These are phyloP conservation scores for Drosophila micromelanica DNA, from an alignment of 1,140 invertebrate species.

Conservation along the genomic window DNA sequence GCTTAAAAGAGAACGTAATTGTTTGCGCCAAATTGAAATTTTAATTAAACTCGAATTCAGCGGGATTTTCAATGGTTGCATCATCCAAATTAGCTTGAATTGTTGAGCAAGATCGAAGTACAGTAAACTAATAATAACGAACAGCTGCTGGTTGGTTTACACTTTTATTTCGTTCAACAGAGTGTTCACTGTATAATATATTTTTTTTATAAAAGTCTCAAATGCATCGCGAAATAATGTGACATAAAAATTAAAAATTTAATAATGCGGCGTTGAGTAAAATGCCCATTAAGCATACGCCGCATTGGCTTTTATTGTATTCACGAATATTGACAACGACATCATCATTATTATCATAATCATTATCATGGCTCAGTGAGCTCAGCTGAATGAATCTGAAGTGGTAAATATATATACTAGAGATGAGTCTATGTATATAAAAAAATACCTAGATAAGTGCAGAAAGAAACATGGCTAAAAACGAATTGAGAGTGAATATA, in stretches of 20 bases:
- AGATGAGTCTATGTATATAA: constrained; percentile 4
- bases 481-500: constrained; percentile 24
- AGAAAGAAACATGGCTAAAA: constrained; percentile 30
- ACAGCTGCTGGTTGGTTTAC: too few relatives aligned
- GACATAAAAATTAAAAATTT: constrained; percentile 73
- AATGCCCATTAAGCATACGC: constrained; percentile 55
- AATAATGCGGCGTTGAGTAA: constrained; percentile 32
- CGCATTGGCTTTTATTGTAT: constrained; percentile 69
- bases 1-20: constrained; percentile 62
- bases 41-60: constrained; percentile 65
- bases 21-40: constrained; percentile 68
- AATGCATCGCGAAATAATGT: not conserved
- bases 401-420: constrained; percentile 37
- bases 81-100: constrained; percentile 14
- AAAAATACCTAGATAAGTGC: constrained; percentile 13
- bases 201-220: too few relatives aligned
- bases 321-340: constrained; percentile 27
- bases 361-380: constrained; percentile 66
- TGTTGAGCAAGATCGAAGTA: not conserved
- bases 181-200: too few relatives aligned
- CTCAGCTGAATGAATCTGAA: constrained; percentile 60
- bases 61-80: constrained; percentile 11
- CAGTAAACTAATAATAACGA: not conserved
- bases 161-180: too few relatives aligned
- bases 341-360: constrained; percentile 44